phyloP scores from a whole-genome alignment of 2,797 vertebrate species.

The Falco columbarius region DNA sequence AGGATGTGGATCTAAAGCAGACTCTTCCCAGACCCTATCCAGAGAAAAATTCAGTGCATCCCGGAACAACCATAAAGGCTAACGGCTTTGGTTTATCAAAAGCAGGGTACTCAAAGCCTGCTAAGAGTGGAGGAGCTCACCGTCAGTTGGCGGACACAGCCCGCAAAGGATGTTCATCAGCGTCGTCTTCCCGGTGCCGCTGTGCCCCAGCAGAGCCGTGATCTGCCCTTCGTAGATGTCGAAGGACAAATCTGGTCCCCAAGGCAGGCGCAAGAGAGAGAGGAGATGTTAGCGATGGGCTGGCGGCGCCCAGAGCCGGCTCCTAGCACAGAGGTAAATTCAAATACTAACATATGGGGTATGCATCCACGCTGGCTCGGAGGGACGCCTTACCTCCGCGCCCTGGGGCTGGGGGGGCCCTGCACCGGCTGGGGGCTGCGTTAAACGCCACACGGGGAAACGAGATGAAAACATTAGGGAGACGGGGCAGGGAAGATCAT shows the following conservation, averaged over 20 bases:
- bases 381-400: neutral
- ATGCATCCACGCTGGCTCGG: neutral
- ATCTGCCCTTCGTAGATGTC: conserved; percentile 98
- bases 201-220: conserved; percentile 94
- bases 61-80: rapidly evolving
- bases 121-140: conserved; percentile 75
- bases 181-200: conserved; percentile 94
- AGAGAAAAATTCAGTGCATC: rapidly evolving
- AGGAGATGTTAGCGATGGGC: neutral
- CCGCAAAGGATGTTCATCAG: conserved; percentile 97
- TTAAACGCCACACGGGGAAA: neutral
- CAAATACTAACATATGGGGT: neutral
- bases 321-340: neutral
- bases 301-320: rapidly evolving
- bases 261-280: neutral
- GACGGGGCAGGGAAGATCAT: neutral
- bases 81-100: rapidly evolving
- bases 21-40: neutral
- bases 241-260: conserved; percentile 87
- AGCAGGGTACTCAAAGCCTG: neutral
- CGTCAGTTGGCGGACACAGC: conserved; percentile 86
- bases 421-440: rapidly evolving
- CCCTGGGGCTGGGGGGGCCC: neutral
- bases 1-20: rapidly evolving
- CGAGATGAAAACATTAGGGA: neutral